Evolutionary conservation across 2,113 vertebrate species (phyloP), one percentile per base, ranked within the genome.

Genomic region (Tetrao urogallus): DNA sequence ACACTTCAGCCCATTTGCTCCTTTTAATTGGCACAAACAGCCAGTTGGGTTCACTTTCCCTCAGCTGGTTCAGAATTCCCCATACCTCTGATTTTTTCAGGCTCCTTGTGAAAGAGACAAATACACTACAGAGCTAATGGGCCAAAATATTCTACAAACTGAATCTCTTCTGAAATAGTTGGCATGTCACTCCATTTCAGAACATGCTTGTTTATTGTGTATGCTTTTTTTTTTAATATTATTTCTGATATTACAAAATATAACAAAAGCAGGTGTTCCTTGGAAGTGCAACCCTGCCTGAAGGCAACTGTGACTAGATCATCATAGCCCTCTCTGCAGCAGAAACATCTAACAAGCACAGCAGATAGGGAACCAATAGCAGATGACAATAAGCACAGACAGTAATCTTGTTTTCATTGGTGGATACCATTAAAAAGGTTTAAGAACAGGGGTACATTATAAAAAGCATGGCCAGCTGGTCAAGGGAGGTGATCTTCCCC

Each of bases 221-320:
- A 58, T 60, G 56, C 25, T n/a, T 63, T 45, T 52, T 32, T 80
- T 47, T 86, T 80, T 47, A 67, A 42, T 38, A 20, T n/a, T 63
- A 54, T 54, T 82, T 61, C 82, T 82, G 85, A n/a, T n/a, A n/a
- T n/a, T n/a, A n/a, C n/a, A n/a, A n/a, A n/a, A n/a, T n/a, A n/a
- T n/a, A n/a, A 85, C 65, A 93, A 83, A 91, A 86, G n/a, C 32
- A 90, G 69, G 36, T 82, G 52, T 78, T 92, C 88, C 89, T 93
- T 85, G 85, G 79, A 92, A 90, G 28, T 63, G 80, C 64, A 32
- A 50, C 69, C 67, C 50, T 16, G 4, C 64, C 67, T 78, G 60
- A 95, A 94, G 56, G 65, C 64, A 80, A 38, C 42, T 42, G 36
- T 66, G 54, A 91, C 69, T 76, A 60, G 19, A 83, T 45, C 34